A percentile compares a stretch with the other conserved stretches of the same genome.
These are phyloP conservation scores for Sceloporus tristichus DNA, from an alignment of 2,113 vertebrate genomes.

Conservation along the genomic window DNA sequence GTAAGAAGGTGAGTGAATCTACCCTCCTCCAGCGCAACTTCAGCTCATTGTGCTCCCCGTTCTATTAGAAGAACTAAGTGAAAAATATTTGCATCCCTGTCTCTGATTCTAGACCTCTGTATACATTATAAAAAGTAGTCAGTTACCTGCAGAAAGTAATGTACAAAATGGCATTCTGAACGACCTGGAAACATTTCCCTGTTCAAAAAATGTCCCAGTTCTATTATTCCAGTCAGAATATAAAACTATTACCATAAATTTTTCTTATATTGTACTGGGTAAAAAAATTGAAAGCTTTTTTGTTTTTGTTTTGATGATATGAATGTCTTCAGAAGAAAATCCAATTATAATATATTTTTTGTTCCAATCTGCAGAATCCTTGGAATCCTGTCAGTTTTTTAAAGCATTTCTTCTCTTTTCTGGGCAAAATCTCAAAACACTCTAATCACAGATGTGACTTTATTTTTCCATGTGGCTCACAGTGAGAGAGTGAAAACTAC, in stretches of 20 bases:
- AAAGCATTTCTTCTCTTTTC: background rate
- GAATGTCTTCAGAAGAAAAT: constrained; percentile 4
- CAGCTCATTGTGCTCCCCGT: background rate
- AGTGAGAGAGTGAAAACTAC: background rate
- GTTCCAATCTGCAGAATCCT: constrained; percentile 7
- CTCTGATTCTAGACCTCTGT: no score
- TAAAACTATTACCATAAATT: background rate
- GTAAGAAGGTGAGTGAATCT: background rate
- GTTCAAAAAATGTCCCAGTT: background rate
- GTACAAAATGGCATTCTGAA: background rate
- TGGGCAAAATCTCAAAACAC: constrained; percentile 15
- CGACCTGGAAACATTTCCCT: background rate
- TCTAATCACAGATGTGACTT: constrained; percentile 18
- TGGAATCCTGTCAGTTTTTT: background rate
- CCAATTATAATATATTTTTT: background rate
- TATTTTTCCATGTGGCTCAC: constrained; percentile 27
- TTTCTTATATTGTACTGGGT: background rate
- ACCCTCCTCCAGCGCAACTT: no score
- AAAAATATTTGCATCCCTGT: background rate
- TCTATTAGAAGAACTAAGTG: background rate
- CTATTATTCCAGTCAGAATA: background rate
- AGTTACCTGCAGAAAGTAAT: no score
- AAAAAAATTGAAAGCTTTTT: background rate
- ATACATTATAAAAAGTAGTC: no score
- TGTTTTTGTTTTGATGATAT: background rate